These are phyloP conservation scores for Pseudochirops corinnae DNA, from an alignment of 2,797 vertebrate species.

Conservation along the genomic window DNA sequence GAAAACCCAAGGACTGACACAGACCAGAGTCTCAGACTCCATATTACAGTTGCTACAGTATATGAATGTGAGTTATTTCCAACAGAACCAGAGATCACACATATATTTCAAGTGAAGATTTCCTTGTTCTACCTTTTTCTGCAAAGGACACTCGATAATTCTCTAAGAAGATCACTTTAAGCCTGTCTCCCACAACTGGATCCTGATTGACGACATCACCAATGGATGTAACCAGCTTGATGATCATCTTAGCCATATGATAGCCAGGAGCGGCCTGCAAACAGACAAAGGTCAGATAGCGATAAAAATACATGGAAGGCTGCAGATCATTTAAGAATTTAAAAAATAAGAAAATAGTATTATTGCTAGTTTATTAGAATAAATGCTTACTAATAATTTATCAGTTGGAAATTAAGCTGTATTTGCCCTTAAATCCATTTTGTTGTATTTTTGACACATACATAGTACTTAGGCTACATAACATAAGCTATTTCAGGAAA, in stretches of 20 bases:
- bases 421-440: not conserved
- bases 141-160: slow-evolving; percentile 92
- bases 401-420: not conserved
- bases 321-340: not conserved
- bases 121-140: slow-evolving; percentile 87
- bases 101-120: not conserved
- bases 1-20: not conserved
- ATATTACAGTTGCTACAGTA: not conserved
- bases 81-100: not conserved
- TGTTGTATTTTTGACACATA: not conserved
- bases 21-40: not conserved
- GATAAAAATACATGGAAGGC: not conserved
- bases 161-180: slow-evolving; percentile 92
- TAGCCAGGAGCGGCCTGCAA: slow-evolving; percentile 91
- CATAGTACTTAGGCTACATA: not conserved
- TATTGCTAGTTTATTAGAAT: not conserved
- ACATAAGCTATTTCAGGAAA: not conserved
- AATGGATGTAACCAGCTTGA: slow-evolving; percentile 91
- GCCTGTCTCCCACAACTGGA: slow-evolving; percentile 88
- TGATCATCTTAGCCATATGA: slow-evolving; percentile 94
- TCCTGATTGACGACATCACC: slow-evolving; percentile 90
- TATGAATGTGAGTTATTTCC: not conserved
- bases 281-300: not conserved
- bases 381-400: not conserved
- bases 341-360: not conserved